Conservation (phyloP, 64 coral and sea anemone species). For the Pocillopora damicornis region DNA sequence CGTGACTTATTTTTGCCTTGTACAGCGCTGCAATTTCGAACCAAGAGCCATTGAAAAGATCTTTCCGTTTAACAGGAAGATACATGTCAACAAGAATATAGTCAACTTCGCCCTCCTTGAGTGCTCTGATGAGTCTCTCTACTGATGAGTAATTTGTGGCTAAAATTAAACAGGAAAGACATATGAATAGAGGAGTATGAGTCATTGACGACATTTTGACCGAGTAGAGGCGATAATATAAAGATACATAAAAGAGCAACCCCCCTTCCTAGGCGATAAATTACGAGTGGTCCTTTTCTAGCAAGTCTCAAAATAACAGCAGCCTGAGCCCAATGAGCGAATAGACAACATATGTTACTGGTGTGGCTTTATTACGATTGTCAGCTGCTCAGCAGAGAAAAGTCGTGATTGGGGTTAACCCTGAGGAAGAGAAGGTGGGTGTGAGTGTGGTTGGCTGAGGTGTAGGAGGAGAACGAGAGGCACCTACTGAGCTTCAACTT, state of each 20-base stretch:
- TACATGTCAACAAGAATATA: constrained; percentile 19
- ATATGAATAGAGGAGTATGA: background rate
- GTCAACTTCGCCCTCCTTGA: constrained; percentile 31
- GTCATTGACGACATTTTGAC: too few relatives aligned
- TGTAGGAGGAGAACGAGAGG: background rate
- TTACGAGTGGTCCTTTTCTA: too few relatives aligned
- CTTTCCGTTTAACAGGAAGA: background rate
- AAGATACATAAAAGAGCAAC: too few relatives aligned
- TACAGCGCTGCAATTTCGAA: constrained; percentile 16
- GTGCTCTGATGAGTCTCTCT: background rate
- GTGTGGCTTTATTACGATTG: too few relatives aligned
- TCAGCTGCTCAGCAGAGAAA: too few relatives aligned
- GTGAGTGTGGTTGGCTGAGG: background rate
- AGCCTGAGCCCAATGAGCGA: too few relatives aligned
- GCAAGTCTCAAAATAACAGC: too few relatives aligned
- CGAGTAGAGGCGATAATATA: too few relatives aligned
- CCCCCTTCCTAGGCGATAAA: too few relatives aligned
- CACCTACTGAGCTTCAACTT: constrained; percentile 26
- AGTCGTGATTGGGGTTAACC: background rate
- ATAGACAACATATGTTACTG: too few relatives aligned
- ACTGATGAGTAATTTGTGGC: background rate
- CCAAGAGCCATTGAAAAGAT: constrained; percentile 27
- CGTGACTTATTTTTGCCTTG: background rate
- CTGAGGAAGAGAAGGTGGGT: background rate
- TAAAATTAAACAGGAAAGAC: background rate